Base-by-base conservation (phyloP, 2,888 invertebrate species). In the Fabriciana adippe region DNA sequence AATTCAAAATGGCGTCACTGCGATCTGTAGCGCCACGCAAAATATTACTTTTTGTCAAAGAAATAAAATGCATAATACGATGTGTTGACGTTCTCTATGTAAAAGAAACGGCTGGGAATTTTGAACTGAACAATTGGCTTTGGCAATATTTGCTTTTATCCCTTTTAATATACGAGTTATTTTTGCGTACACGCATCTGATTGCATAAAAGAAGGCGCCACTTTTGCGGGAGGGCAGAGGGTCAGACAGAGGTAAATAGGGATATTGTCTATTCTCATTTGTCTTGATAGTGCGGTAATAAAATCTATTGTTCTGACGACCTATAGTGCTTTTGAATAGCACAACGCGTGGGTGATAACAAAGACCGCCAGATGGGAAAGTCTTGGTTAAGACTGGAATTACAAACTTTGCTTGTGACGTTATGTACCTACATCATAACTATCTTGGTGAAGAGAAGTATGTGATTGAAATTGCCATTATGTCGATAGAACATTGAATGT, bases 181-280 rank as follows among this genome's bases (percentile, higher is more conserved):
- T 80, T 86, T 89, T 77, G 74, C 45, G n/a, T 76, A 81, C 71
- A 78, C 76, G 67, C 13, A 31, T 50, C 75, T 66, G 75, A 75
- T 79, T 80, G 80, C 81, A 83, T 85, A 81, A 89, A 89, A 89
- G 85, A 89, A 88, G 88, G 85, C 84, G 83, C 81, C 81, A 85
- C 80, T 86, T 88, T 87, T 86, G 88, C 84, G 85, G 81, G 82
- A 78, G 81, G 83, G 80, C 76, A 81, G 82, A 82, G 80, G 60
- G 55, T 83, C 83, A 83, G 84, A 81, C 84, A 82, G 84, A 82
- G 83, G 85, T 92, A 91, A 89, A 88, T 89, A 90, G 86, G 83
- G 82, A 81, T 86, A 83, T 87, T 83, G 86, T 88, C 82, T 89
- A 87, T 90, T 87, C 87, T 88, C 90, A 90, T 92, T 91, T 90